Conservation (phyloP, 2,113 vertebrate genomes). For the Sarotherodon lohbergeri region DNA sequence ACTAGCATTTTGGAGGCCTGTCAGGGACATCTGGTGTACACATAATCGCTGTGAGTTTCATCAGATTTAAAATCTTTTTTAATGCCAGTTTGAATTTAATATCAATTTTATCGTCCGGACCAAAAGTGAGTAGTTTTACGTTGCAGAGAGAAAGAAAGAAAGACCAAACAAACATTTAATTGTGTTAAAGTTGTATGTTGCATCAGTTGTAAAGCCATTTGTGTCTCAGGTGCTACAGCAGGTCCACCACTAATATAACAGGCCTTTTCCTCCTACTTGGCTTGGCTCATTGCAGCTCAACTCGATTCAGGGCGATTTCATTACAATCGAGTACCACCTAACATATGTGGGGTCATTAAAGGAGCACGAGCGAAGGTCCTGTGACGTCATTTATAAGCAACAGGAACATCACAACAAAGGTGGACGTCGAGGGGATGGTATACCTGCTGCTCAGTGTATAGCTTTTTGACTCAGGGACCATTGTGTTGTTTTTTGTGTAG, state of each 20-base stretch:
- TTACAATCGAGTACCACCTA: not conserved
- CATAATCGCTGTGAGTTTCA: constrained; percentile 43
- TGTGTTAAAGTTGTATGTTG: not conserved
- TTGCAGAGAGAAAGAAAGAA: not conserved
- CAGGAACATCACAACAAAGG: no score
- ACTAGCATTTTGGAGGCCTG: constrained; percentile 61
- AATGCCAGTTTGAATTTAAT: constrained; percentile 13
- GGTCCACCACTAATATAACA: not conserved
- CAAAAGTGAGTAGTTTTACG: not conserved
- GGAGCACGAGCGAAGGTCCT: no score
- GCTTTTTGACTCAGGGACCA: no score
- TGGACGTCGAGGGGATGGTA: no score
- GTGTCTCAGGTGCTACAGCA: not conserved
- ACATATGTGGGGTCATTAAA: not conserved
- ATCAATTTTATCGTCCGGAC: not conserved
- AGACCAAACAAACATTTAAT: not conserved
- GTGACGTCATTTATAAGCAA: no score
- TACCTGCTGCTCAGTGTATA: no score
- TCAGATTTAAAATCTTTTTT: constrained; percentile 30
- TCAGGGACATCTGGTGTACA: constrained; percentile 53
- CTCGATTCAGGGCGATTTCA: not conserved
- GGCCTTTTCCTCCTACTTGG: not conserved
- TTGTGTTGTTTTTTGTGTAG: no score
- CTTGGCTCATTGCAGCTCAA: not conserved
- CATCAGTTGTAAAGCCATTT: not conserved